A percentile compares a stretch with the other conserved stretches of the same genome.
These are phyloP conservation scores for Apodemus sylvaticus DNA, from an alignment of 2,113 vertebrate species.

Conservation along the genomic window DNA sequence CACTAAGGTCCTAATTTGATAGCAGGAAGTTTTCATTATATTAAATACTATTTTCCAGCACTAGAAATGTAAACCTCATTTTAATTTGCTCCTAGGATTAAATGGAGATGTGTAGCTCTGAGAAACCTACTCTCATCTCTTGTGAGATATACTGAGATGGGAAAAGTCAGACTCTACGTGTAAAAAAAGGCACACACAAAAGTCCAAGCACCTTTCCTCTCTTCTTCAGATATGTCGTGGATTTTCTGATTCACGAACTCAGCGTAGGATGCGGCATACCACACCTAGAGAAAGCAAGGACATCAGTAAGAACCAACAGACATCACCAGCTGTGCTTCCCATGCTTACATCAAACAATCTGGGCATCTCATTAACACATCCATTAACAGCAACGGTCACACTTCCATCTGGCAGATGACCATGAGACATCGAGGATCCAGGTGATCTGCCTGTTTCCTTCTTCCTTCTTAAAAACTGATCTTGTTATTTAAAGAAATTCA, in stretches of 20 bases:
- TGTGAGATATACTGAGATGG: not conserved
- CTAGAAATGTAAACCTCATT: constrained; percentile 37
- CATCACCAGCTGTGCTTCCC: not conserved
- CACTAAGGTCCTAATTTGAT: constrained; percentile 42
- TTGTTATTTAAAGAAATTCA: constrained; percentile 37
- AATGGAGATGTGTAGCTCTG: not conserved
- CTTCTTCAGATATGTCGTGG: constrained; percentile 96
- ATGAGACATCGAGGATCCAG: not conserved
- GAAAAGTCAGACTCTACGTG: not conserved
- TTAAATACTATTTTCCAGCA: constrained; percentile 61
- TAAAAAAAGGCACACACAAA: not conserved
- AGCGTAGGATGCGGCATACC: constrained; percentile 98
- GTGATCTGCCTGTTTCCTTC: not conserved
- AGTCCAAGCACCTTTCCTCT: constrained; percentile 92
- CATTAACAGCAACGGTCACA: not conserved
- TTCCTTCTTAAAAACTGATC: constrained; percentile 19
- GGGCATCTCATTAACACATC: not conserved
- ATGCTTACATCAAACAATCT: not conserved
- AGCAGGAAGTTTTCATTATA: constrained; percentile 61
- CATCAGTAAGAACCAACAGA: not conserved
- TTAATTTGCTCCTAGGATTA: constrained; percentile 46
- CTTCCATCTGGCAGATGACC: not conserved
- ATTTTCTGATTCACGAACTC: constrained; percentile 98
- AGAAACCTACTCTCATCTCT: not conserved
- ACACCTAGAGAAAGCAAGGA: constrained; percentile 89